These are phyloP conservation scores for Sebastes hubbsi DNA, from an alignment of 2,797 vertebrate species.

Conservation along the genomic window DNA sequence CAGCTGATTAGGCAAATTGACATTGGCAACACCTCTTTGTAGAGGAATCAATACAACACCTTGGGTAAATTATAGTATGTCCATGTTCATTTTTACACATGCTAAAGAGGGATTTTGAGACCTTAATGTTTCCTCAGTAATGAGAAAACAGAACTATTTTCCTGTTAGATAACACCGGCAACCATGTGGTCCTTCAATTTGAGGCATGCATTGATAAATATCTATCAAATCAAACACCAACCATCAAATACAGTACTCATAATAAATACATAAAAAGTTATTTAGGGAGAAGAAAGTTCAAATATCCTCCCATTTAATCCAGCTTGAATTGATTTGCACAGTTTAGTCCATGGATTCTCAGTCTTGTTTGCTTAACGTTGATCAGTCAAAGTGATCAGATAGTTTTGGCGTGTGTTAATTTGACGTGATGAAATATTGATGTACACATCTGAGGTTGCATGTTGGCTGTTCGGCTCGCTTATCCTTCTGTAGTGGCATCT, in stretches of 20 bases:
- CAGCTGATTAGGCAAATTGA: slow-evolving; percentile 16
- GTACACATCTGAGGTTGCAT: slow-evolving; percentile 27
- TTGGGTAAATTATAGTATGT: not conserved
- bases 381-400: slow-evolving; percentile 21
- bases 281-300: slow-evolving; percentile 18
- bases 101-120: slow-evolving; percentile 11
- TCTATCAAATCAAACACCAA: slow-evolving; percentile 22
- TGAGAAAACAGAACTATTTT: not conserved
- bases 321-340: slow-evolving; percentile 36
- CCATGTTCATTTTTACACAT: slow-evolving; percentile 9
- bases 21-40: slow-evolving; percentile 16
- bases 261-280: slow-evolving; percentile 49
- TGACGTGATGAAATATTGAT: slow-evolving; percentile 28
- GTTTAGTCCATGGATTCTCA: not conserved
- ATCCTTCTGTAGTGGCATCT: slow-evolving; percentile 11
- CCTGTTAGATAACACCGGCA: slow-evolving; percentile 4
- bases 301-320: slow-evolving; percentile 27
- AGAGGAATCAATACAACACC: slow-evolving; percentile 17
- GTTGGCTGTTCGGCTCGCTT: slow-evolving; percentile 28
- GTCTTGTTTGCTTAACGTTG: slow-evolving; percentile 1
- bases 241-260: slow-evolving; percentile 35
- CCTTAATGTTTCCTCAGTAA: not conserved
- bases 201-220: slow-evolving; percentile 62
- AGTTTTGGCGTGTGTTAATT: slow-evolving; percentile 5
- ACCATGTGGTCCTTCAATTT: slow-evolving; percentile 45